These are phyloP conservation scores for Criorhina ranunculi DNA, from an alignment of 2,888 invertebrate genomes.

Conservation along the genomic window DNA sequence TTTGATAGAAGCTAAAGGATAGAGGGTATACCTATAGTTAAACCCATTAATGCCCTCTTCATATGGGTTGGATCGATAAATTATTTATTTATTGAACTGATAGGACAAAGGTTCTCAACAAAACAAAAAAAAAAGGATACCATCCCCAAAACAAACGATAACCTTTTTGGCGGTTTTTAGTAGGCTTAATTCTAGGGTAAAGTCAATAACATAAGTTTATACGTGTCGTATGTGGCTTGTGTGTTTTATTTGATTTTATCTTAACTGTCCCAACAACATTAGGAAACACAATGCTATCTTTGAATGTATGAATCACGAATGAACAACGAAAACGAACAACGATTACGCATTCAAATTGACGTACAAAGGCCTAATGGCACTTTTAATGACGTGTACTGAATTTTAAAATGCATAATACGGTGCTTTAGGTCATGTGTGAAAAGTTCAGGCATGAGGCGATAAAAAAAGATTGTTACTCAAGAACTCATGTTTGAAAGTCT, in stretches of 20 bases:
- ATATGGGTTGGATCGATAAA: constrained; percentile 31
- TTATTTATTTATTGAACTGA: constrained; percentile 9
- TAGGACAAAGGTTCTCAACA: background rate
- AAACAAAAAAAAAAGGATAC: background rate
- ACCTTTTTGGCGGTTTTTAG: background rate
- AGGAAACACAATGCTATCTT: background rate
- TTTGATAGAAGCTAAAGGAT: background rate
- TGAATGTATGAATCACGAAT: too few relatives aligned
- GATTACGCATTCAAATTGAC: background rate
- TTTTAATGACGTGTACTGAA: too few relatives aligned
- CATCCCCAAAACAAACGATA: background rate
- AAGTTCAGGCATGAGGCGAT: too few relatives aligned
- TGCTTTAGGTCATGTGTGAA: too few relatives aligned
- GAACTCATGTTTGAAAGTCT: too few relatives aligned
- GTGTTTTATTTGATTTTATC: constrained; percentile 1
- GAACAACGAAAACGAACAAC: background rate
- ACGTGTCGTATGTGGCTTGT: background rate
- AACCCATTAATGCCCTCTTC: constrained; percentile 10
- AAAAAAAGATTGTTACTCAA: too few relatives aligned
- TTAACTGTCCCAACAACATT: background rate
- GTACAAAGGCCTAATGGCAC: too few relatives aligned
- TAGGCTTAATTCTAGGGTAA: constrained; percentile 10
- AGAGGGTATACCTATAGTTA: constrained; percentile 8
- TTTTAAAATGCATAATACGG: too few relatives aligned
- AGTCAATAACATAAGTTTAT: constrained; percentile 6